Evolutionary conservation across 37 sponge, comb jelly and placozoan species (phyloP), one percentile per base, ranked within the genome.

Genomic region (Bolinopsis microptera): DNA sequence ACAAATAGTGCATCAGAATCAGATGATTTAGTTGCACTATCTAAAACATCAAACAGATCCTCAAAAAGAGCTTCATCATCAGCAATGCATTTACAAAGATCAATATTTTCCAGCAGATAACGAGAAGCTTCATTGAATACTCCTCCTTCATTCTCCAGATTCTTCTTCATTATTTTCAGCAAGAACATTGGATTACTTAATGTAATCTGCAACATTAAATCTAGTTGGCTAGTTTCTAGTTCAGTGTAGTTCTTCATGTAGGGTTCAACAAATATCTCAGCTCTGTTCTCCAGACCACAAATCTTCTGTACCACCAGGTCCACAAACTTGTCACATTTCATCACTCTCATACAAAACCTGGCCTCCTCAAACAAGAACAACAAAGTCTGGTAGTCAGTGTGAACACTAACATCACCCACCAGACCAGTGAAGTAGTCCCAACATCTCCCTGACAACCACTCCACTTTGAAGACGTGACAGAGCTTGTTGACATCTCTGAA

Each of bases 401-500:
- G 21, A 5, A 3, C 21, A 26, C 30, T 26, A 3, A 70, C 30
- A 70, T 26, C 25, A 3, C 25, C 30, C 28, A 26, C 74, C 3
- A 80, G 82, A 35, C 38, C 37, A 30, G 34, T 22, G 22, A 36
- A 80, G 37, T 80, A 80, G 23, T 34, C 38, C 22, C 21, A 0
- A 34, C 82, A 80, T 35, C 30, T 35, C 32, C 23, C 23, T 30
- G 37, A 18, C 35, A 80, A 30, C 82, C 82, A 80, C 9, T 80
- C 82, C 37, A 80, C 82, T 80, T 80, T 33, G 23, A 80, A 80
- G 3, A 30, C 82, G 30, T 36, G 35, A 35, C 37, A 36, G 22
- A 80, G 16, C 30, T 80, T 80, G 37, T 80, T 80, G 82, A 80
- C 38, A 33, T 80, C 82, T 36, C 82, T 24, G 32, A 80, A 80